Base-by-base conservation (phyloP, 2,888 invertebrate genomes). In the Noctua janthe region DNA sequence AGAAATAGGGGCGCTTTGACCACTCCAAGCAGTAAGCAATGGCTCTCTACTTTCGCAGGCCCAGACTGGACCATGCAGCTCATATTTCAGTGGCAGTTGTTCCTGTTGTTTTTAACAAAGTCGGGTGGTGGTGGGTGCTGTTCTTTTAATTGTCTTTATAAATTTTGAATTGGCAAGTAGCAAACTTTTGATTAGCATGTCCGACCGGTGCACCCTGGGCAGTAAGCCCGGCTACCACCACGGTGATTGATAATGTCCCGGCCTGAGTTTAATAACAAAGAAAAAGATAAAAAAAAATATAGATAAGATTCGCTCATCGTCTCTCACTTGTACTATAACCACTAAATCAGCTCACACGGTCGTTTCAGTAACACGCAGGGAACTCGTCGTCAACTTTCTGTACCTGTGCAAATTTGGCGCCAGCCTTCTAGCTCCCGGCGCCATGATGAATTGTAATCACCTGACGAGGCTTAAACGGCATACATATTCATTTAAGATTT, bases 381-480 rank as follows among this genome's bases (percentile, higher is more conserved):
- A 91, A 93, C 92, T 92, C 89, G 81, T 87, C 90, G 47, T 70
- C 88, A 92, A 92, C 91, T 93, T 92, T 90, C 88, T 85, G 88
- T 91, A 85, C 82, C 90, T 90, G 92, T 92, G 92, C 91, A 92
- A 93, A 93, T 92, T 93, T 88, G 87, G 20, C 78, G 80, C 66
- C 43, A 73, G 70, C 35, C 78, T 64, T 73, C 67, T 62, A 29
- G 39, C 59, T 83, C 74, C 73, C 75, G 71, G 35, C 67, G 78
- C 67, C 89, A 82, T 90, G 89, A 92, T 90, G 90, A 91, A 91
- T 92, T 89, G 89, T 90, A 90, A 90, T 91, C 88, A 84, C 89
- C 81, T 86, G 86, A 87, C 80, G 78, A 80, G 54, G 29, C 77
- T 79, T 79, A 66, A 86, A 74, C 59, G 74, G 13, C 73, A 71